These are phyloP conservation scores for Monopterus albus DNA, from an alignment of 2,113 vertebrate species.

Conservation along the genomic window DNA sequence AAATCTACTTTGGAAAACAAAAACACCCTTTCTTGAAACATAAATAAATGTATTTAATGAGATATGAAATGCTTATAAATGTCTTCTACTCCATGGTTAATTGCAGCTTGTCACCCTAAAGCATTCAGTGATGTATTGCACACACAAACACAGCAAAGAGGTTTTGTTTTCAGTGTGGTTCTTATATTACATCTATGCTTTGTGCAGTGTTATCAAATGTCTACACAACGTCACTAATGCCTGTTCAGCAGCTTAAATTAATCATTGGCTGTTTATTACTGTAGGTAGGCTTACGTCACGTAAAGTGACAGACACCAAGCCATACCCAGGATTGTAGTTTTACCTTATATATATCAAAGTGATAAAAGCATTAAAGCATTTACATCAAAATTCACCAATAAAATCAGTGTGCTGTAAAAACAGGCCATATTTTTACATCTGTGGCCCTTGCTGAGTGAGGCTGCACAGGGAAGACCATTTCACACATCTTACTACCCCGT, in stretches of 20 bases:
- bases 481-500: conserved; percentile 72
- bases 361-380: conserved; percentile 25
- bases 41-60: conserved; percentile 83
- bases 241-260: conserved; percentile 45
- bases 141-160: conserved; percentile 31
- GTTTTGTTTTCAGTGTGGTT: conserved; percentile 53
- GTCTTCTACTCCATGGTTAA: conserved; percentile 74
- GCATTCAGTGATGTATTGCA: conserved; percentile 76
- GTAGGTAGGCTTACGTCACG: conserved; percentile 42
- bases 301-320: conserved; percentile 24
- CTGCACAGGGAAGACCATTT: conserved; percentile 70
- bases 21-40: conserved; percentile 59
- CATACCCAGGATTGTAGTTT: conserved; percentile 8
- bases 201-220: conserved; percentile 48
- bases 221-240: conserved; percentile 40
- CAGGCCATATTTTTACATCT: conserved; percentile 73
- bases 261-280: conserved; percentile 42
- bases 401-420: conserved; percentile 69
- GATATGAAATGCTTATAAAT: conserved; percentile 79
- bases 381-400: conserved; percentile 57
- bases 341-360: too few relatives aligned
- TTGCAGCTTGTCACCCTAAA: conserved; percentile 82
- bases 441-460: conserved; percentile 66
- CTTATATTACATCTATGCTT: conserved; percentile 53
- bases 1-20: conserved; percentile 46